Base-by-base conservation (phyloP, 1,140 invertebrate genomes). In the Aphis gossypii region DNA sequence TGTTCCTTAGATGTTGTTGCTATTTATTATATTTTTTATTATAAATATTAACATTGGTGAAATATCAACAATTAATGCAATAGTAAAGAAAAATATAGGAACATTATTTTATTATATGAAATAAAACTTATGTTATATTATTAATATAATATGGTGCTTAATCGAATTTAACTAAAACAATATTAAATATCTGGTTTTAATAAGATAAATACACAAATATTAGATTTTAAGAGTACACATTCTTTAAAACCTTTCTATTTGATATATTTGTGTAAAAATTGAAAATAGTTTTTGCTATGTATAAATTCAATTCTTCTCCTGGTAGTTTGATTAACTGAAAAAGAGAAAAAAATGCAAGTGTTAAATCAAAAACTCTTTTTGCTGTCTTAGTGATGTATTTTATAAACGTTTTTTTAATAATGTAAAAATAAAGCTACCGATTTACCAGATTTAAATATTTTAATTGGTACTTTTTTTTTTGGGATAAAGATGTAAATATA, bases 21-120 rank as follows among this genome's bases (percentile, higher is more conserved):
- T 68, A 23, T 90, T 56, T 68, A 90, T 46, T 90, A 68, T 90
- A 60, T 14, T 38, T 89, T 90, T 90, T 90, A 68, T 60, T 90
- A 68, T 90, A 0, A 44, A 60, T 68, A 44, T 41, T 90, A 14
- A n/a, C 89, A 68, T n/a, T 90, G 89, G 30, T 60, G 30, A 90
- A 44, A 46, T 30, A 68, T 44, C 54, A 21, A 25, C 0, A 25
- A 90, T 90, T 90, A 68, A 88, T 44, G 25, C 54, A 90, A 90
- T 60, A 88, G 20, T 51, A 25, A 51, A 54, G 2, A 18, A 44
- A 68, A 68, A 68, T 44, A 44, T 30, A 68, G 38, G 35, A 41
- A 60, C 48, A 35, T 56, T 90, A 68, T 68, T 60, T 90, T 44
- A 38, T 89, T 89, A 35, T 89, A 88, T 88, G 3, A 51, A 88